Base-by-base conservation (phyloP, 2,888 invertebrate species). In the Athripsodes cinereus region DNA sequence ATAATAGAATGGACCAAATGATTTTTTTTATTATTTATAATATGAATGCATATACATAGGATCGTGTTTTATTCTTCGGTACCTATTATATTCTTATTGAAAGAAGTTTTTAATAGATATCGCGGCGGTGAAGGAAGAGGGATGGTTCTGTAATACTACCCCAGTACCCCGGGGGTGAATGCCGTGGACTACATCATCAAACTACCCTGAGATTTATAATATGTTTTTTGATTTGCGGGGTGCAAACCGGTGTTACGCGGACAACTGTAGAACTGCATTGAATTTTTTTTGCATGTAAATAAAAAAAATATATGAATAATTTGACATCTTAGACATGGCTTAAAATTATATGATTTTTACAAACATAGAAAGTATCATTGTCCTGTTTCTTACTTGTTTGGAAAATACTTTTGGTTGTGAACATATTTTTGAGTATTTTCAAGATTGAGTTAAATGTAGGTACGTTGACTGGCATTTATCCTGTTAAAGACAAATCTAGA, bases 91-190 rank as follows among this genome's bases (percentile, higher is more conserved):
- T n/a, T n/a, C 19, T 11, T 22, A 52, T 16, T 52, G 52, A 19
- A 47, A 21, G 21, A 35, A 11, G 21, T 20, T 21, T 22, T 20
- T 34, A 16, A 44, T 18, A 53, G 21, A 19, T 18, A 22, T 50
- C 22, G 22, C 22, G n/a, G 22, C n/a, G 18, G 16, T 52, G 48
- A 50, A 22, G 51, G 60, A 55, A 60, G 53, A 52, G 60, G 57
- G 62, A 59, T 52, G 62, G 60, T 26, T 26, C 44, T 56, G 60
- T 44, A 62, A 62, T 53, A 59, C 60, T 62, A 62, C 62, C 62
- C 62, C 62, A 52, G 47, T 62, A 62, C 62, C 62, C 62, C 62
- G 54, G 47, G 60, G 62, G 59, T 51, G 55, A 60, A 50, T 22
- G 16, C 40, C 31, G 35, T 59, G 46, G 53, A 49, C 58, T 26